Conservation (phyloP, 2,888 invertebrate species). For the Tiphia femorata region DNA sequence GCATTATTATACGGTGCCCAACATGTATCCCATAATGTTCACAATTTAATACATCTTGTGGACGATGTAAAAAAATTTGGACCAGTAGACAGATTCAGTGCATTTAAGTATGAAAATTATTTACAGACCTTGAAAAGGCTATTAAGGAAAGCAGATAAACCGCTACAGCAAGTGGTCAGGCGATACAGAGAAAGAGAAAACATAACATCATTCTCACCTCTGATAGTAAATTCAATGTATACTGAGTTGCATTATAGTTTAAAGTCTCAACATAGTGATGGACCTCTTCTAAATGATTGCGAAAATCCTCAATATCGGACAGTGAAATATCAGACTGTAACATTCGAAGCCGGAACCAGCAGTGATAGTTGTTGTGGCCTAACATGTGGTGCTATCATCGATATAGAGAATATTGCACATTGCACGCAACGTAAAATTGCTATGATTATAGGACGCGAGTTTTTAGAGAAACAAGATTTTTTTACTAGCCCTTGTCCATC, state of each 20-base stretch:
- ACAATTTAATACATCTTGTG: not conserved
- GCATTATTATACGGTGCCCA: not conserved
- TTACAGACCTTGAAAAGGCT: not conserved
- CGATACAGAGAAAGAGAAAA: constrained; percentile 1
- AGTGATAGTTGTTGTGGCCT: too few relatives aligned
- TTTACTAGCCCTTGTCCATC: too few relatives aligned
- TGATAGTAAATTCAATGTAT: too few relatives aligned
- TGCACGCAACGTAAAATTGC: too few relatives aligned
- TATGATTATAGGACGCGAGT: too few relatives aligned
- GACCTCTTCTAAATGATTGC: not conserved
- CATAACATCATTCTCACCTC: not conserved
- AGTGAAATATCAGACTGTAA: not conserved
- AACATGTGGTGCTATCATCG: too few relatives aligned
- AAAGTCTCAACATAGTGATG: not conserved
- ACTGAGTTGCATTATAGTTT: not conserved
- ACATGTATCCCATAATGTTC: not conserved
- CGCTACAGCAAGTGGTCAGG: not conserved
- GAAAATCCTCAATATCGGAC: constrained; percentile 1
- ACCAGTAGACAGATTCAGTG: constrained; percentile 1
- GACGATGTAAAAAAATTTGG: constrained; percentile 4
- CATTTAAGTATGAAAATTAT: constrained; percentile 1
- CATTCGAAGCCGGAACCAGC: not conserved
- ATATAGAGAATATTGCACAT: too few relatives aligned
- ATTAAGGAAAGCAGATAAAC: not conserved
- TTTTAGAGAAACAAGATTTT: too few relatives aligned